A percentile compares a stretch with the other conserved stretches of the same genome.
Evolutionary conservation across 1,140 invertebrate species (phyloP).

Genomic region (Pantala flavescens): DNA sequence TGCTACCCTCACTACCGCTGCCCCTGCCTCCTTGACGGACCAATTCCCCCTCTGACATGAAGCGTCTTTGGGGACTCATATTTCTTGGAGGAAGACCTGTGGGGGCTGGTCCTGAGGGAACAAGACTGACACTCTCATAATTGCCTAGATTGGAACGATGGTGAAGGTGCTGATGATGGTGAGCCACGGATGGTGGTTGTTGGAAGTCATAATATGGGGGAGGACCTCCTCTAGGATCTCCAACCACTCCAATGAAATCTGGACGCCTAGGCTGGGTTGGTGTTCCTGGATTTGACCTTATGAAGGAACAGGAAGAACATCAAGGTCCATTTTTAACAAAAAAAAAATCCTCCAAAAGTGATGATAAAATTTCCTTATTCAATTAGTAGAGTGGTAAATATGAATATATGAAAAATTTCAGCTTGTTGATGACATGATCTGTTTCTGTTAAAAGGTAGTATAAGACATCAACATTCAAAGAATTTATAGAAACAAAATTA

Average conservation of each 20-base stretch:
- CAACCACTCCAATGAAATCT: conserved; percentile 68
- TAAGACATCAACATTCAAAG: too few relatives aligned
- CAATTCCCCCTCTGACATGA: conserved; percentile 74
- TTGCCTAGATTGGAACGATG: conserved; percentile 24
- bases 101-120: conserved; percentile 27
- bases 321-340: not conserved
- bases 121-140: conserved; percentile 25
- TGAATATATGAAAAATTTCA: too few relatives aligned
- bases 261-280: conserved; percentile 74
- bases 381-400: too few relatives aligned
- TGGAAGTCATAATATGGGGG: conserved; percentile 28
- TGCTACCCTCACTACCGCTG: not conserved
- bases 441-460: too few relatives aligned
- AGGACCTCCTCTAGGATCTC: conserved; percentile 26
- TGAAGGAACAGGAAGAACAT: conserved; percentile 17
- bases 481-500: too few relatives aligned
- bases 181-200: conserved; percentile 27
- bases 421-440: too few relatives aligned
- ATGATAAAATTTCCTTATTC: too few relatives aligned
- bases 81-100: conserved; percentile 25
- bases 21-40: conserved; percentile 50
- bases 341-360: too few relatives aligned
- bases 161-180: conserved; percentile 16
- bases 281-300: conserved; percentile 78
- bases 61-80: conserved; percentile 66